Conservation (phyloP, 2,888 invertebrate species). For the Stomorhina lunata region DNA sequence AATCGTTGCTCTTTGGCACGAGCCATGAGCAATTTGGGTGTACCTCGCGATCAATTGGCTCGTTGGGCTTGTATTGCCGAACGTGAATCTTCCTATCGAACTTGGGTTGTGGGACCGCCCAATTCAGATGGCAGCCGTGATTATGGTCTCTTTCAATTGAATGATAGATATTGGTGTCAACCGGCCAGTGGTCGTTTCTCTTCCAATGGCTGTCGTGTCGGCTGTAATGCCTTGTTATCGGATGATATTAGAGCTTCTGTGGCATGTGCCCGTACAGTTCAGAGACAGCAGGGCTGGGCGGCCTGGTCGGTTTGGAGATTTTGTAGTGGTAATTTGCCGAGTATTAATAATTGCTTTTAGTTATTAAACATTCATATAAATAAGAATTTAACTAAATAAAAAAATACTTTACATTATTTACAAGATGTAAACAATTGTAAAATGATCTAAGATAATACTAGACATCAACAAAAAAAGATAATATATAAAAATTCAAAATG, state of each 20-base stretch:
- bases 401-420: too few species aligned
- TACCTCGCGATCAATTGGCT: slow-evolving; percentile 69
- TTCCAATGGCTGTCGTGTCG: slow-evolving; percentile 71
- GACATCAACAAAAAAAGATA: too few species aligned
- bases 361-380: too few species aligned
- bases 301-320: slow-evolving; percentile 75
- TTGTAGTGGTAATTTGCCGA: slow-evolving; percentile 70
- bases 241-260: slow-evolving; percentile 73
- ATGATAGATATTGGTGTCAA: slow-evolving; percentile 72
- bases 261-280: slow-evolving; percentile 72
- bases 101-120: slow-evolving; percentile 78
- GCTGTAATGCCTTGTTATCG: slow-evolving; percentile 72
- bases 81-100: slow-evolving; percentile 75
- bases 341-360: slow-evolving; percentile 73
- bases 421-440: too few species aligned
- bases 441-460: too few species aligned
- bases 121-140: slow-evolving; percentile 78
- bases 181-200: slow-evolving; percentile 69
- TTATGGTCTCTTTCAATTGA: slow-evolving; percentile 76
- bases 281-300: slow-evolving; percentile 72
- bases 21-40: slow-evolving; percentile 72
- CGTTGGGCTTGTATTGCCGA: slow-evolving; percentile 73
- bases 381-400: too few species aligned
- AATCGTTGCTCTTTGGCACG: slow-evolving; percentile 71
- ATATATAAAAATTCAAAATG: too few species aligned